A percentile compares a stretch with the other conserved stretches of the same genome.
Conservation (phyloP, 1,140 invertebrate genomes). For the Ericerus pela region DNA sequence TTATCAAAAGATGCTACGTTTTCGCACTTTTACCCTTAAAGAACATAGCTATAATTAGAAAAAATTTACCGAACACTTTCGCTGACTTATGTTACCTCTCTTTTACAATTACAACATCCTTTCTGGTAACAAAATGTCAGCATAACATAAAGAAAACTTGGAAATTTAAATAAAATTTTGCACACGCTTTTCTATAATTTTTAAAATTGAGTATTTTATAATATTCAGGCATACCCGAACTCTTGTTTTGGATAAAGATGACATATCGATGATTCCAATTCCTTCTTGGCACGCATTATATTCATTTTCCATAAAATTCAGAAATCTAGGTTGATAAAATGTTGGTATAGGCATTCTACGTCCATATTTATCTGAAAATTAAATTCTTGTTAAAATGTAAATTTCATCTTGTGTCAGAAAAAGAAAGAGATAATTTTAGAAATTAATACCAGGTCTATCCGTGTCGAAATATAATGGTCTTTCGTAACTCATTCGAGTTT, state of each 20-base stretch:
- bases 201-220: neutral
- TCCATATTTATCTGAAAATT: neutral
- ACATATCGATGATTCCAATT: conserved; percentile 70
- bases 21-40: too few species aligned
- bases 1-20: too few species aligned
- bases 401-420: neutral
- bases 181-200: neutral
- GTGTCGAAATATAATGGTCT: conserved; percentile 47
- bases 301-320: conserved; percentile 55
- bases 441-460: conserved; percentile 28
- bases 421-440: neutral
- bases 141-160: neutral
- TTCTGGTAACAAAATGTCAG: too few species aligned
- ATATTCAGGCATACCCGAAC: conserved; percentile 40
- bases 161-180: neutral
- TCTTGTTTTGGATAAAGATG: conserved; percentile 69
- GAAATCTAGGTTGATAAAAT: conserved; percentile 60
- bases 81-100: too few species aligned
- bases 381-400: conserved; percentile 22
- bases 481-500: conserved; percentile 76
- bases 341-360: conserved; percentile 38
- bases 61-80: too few species aligned
- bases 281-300: conserved; percentile 62
- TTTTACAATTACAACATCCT: too few species aligned
- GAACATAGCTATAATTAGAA: too few species aligned